Base-by-base conservation (phyloP, 1,140 invertebrate species). In the Procambarus clarkii region DNA sequence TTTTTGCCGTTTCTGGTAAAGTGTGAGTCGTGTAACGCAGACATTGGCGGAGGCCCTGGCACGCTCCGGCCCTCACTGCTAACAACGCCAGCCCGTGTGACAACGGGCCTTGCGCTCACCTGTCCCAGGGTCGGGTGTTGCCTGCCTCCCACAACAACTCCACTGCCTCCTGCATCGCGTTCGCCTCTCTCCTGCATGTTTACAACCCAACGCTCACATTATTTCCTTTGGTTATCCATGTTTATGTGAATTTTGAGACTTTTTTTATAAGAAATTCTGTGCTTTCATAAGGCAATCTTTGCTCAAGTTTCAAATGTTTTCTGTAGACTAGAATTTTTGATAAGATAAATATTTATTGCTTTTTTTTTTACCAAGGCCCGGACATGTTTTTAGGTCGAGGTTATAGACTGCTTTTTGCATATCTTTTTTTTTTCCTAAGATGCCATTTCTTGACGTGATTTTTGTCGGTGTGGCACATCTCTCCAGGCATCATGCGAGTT, bases 371-470 rank as follows among this genome's bases (percentile, higher is more conserved):
- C n/a, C 69, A 74, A 74, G 69, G 69, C 69, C 69, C 69, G 69
- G 69, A 74, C 69, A 34, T 74, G 34, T 74, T 74, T 74, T 74
- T 74, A 74, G 69, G 69, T 74, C n/a, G 69, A 74, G 69, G n/a
- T 9, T 34, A 74, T 74, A 74, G 69, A 74, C 4, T 54, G 8
- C 50, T 9, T 21, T 34, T 64, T 64, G 18, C 60, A 64, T 64
- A 4, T 34, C 7, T 74, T 74, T 74, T 74, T 74, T 44, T 21
- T 74, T 74, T 74, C 34, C 69, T 34, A 21, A 74, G 69, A n/a
- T 74, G 69, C 69, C n/a, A 5, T 34, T 74, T 74, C 0, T 34
- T 74, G 24, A 74, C 69, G 24, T 34, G 7, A 34, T 34, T 74
- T 74, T 74, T 4, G n/a, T 74, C 69, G 69, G 69, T 74, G 24